phyloP scores from a whole-genome alignment of 2,797 vertebrate species.

The Clamator glandarius region DNA sequence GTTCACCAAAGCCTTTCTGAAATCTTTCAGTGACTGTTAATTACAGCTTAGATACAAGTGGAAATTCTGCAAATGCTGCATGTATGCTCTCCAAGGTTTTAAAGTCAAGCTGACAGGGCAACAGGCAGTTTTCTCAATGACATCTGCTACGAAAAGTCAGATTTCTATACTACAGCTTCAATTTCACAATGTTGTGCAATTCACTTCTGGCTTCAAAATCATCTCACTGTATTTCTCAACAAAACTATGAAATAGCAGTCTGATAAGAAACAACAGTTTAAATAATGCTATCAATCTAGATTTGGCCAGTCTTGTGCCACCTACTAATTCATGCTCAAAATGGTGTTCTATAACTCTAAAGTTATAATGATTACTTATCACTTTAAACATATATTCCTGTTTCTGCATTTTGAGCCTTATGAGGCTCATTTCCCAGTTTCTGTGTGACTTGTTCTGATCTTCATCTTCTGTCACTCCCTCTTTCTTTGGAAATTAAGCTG shows the following conservation, averaged over 20 bases:
- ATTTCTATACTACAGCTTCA: neutral
- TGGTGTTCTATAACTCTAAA: neutral
- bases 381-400: neutral
- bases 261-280: neutral
- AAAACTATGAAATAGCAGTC: neutral
- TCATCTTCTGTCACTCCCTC: neutral
- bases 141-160: neutral
- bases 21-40: neutral
- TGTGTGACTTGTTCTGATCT: neutral
- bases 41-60: neutral
- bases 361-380: neutral
- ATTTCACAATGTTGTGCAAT: neutral
- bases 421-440: neutral
- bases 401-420: neutral
- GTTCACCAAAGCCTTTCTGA: neutral
- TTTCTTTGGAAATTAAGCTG: neutral
- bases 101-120: neutral
- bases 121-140: neutral
- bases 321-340: neutral
- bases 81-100: neutral
- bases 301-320: neutral
- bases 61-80: neutral
- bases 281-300: neutral
- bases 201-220: neutral
- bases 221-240: neutral